Evolutionary conservation across 2,113 vertebrate genomes (phyloP).

Genomic region (Oncorhynchus masou): DNA sequence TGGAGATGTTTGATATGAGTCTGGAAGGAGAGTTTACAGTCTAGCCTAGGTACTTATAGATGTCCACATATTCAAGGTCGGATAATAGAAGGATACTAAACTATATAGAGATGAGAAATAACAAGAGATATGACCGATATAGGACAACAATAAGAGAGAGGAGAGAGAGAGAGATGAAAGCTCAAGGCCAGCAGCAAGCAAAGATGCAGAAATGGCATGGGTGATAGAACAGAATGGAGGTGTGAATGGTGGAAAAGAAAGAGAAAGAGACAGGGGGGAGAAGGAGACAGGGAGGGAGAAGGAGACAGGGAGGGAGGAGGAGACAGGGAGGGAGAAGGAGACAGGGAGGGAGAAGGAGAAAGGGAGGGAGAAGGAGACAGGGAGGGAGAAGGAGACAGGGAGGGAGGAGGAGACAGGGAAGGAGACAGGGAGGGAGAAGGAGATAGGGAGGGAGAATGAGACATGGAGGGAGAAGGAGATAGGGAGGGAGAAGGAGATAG

Average conservation of each 20-base stretch:
- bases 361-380: background rate
- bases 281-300: too few relatives aligned
- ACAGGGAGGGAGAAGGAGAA: background rate
- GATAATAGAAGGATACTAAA: background rate
- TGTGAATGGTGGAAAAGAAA: conserved; percentile 3
- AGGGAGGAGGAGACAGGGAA: background rate
- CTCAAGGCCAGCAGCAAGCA: background rate
- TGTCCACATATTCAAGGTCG: too few relatives aligned
- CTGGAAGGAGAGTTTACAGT: too few relatives aligned
- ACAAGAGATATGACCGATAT: background rate
- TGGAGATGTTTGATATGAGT: too few relatives aligned
- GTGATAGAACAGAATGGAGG: background rate
- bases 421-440: too few relatives aligned
- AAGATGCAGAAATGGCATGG: background rate
- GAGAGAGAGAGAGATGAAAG: background rate
- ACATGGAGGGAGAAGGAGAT: background rate
- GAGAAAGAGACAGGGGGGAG: background rate
- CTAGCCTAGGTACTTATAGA: too few relatives aligned
- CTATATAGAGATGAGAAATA: too few relatives aligned
- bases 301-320: too few relatives aligned
- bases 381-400: background rate
- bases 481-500: too few relatives aligned
- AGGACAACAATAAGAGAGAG: background rate
- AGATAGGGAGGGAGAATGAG: background rate
- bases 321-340: background rate